Conservation (phyloP, 2,113 vertebrate species). For the Setophaga petechia region DNA sequence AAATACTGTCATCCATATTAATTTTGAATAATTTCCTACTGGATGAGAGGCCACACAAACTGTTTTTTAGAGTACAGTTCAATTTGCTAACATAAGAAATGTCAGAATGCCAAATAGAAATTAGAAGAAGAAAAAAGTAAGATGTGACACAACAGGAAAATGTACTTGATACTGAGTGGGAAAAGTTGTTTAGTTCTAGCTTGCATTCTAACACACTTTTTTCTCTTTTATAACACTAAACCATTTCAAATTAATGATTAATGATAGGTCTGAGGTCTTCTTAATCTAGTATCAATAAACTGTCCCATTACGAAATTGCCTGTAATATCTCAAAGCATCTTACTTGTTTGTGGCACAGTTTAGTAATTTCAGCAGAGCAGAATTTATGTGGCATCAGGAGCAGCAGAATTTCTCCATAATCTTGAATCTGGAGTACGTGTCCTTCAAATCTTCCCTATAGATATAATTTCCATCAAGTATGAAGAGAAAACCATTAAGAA, state of each 20-base stretch:
- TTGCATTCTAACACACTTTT: neutral
- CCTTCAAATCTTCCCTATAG: neutral
- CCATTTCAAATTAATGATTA: neutral
- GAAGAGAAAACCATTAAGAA: neutral
- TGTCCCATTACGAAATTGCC: neutral
- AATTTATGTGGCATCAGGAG: neutral
- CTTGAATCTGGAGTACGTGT: neutral
- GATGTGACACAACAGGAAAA: neutral
- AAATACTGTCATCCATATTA: neutral
- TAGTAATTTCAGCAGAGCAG: neutral
- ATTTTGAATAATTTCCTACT: neutral
- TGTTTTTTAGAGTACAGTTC: neutral
- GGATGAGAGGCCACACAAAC: neutral
- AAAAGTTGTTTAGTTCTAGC: neutral
- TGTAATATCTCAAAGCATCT: neutral
- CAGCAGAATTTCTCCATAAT: neutral
- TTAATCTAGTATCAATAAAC: neutral
- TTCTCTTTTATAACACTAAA: neutral
- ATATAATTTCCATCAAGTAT: neutral
- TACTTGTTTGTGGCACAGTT: neutral
- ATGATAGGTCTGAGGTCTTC: neutral
- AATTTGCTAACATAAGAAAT: neutral
- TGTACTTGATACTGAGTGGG: fast-evolving
- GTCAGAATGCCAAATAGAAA: neutral
- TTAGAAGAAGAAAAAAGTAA: neutral